Conservation (phyloP, 2,113 vertebrate species). For the Alligator sinensis region DNA sequence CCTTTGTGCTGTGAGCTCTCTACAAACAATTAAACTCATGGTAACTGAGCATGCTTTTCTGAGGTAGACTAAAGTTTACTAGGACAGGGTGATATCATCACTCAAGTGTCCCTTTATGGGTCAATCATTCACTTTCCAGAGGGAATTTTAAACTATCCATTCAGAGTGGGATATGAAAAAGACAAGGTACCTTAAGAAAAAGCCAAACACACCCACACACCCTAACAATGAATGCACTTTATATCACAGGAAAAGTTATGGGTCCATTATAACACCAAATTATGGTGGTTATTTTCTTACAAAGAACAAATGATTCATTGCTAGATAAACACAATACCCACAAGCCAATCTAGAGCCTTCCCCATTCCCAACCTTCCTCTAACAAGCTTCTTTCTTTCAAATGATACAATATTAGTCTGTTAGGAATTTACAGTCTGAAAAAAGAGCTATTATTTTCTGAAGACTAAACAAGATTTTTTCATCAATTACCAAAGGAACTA, state of each 20-base stretch:
- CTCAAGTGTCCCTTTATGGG: not conserved
- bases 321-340: not conserved
- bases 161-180: not conserved
- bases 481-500: slow-evolving; percentile 19
- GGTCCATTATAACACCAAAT: not conserved
- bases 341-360: not conserved
- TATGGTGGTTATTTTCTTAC: not conserved
- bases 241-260: not conserved
- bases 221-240: not conserved
- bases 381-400: not conserved
- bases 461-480: slow-evolving; percentile 29
- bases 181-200: not conserved
- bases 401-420: not conserved
- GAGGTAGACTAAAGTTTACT: not conserved
- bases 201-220: not conserved
- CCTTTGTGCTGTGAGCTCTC: not conserved
- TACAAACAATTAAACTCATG: not conserved
- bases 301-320: not conserved
- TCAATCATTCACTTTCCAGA: fast-evolving
- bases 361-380: not conserved
- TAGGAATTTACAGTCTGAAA: not conserved
- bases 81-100: not conserved
- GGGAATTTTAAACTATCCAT: not conserved
- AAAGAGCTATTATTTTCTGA: not conserved
- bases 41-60: not conserved